A percentile compares a stretch with the other conserved stretches of the same genome.
Evolutionary conservation across 2,888 invertebrate species (phyloP).

Genomic region (Tetranychus truncatus): DNA sequence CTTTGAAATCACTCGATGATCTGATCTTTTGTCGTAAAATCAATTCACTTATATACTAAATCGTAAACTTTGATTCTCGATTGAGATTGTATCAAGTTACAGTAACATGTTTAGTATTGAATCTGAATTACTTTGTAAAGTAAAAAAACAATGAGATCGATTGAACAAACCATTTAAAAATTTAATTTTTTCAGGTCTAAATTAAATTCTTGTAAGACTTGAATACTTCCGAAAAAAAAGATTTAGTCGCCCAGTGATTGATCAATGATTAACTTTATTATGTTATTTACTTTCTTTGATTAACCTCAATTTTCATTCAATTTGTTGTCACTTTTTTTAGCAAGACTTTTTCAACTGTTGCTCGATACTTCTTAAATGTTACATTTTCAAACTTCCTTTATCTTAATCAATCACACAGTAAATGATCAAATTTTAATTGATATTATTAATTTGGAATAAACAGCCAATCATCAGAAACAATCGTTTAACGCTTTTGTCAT

Average conservation of each 20-base stretch:
- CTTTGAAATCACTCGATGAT: background rate
- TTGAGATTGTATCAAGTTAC: background rate
- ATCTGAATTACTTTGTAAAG: background rate
- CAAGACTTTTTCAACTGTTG: no score
- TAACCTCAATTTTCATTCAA: conserved; percentile 1
- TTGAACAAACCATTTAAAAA: background rate
- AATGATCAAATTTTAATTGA: no score
- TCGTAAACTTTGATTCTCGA: background rate
- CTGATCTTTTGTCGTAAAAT: background rate
- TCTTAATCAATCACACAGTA: no score
- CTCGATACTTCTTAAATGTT: no score
- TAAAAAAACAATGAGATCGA: background rate
- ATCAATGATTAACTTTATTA: background rate
- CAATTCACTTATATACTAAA: background rate
- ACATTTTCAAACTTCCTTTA: no score
- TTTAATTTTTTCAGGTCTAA: background rate
- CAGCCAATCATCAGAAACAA: no score
- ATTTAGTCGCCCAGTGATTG: background rate
- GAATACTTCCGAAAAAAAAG: background rate
- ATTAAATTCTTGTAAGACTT: background rate
- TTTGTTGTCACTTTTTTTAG: background rate
- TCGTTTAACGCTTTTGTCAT: no score
- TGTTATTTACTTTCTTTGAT: background rate
- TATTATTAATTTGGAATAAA: no score
- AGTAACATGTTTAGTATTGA: background rate